Evolutionary conservation across 1,140 invertebrate species (phyloP), one percentile per base, ranked within the genome.

Genomic region (Brachionus plicatilis): DNA sequence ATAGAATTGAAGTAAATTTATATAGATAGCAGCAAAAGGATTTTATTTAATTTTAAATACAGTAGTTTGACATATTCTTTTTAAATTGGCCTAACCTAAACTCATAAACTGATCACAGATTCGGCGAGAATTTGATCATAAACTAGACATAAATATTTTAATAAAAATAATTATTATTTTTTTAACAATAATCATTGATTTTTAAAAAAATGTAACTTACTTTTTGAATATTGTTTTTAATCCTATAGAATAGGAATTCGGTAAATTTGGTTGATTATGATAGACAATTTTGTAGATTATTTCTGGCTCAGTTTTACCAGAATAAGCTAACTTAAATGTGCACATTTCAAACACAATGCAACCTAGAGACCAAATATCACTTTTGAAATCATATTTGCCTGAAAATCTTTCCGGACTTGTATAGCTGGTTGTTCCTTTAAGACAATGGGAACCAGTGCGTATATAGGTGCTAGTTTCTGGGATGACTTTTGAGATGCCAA

Each of bases 361-460:
- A 6, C 89, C 89, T 84, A 89, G 86, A 1, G 88, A 88, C 88
- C 89, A 90, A n/a, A 89, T 86, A 86, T 90, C 88, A 9, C 88
- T 88, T 76, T 89, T 89, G 37, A 87, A 88, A 75, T 89, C 88
- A 86, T 90, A 90, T n/a, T 12, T 53, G 0, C 89, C 89, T 85
- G 90, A 88, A 86, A 89, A 88, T 87, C 89, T 90, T 85, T 90
- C 89, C 8, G 89, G 89, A 78, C 88, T 88, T 88, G 89, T 89
- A 85, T 89, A 90, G 78, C 88, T 89, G 9, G 88, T 88, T 11
- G 33, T 50, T 17, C 78, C 78, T 65, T 87, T 88, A 85, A 89
- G 89, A 12, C 88, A 37, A 37, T 37, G 33, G 7, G 33, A 88
- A 9, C 87, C 88, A 9, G 89, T 88, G 2, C 47, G 17, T 53